Evolutionary conservation across 2,888 invertebrate genomes (phyloP).

Genomic region (Plebejus anna): DNA sequence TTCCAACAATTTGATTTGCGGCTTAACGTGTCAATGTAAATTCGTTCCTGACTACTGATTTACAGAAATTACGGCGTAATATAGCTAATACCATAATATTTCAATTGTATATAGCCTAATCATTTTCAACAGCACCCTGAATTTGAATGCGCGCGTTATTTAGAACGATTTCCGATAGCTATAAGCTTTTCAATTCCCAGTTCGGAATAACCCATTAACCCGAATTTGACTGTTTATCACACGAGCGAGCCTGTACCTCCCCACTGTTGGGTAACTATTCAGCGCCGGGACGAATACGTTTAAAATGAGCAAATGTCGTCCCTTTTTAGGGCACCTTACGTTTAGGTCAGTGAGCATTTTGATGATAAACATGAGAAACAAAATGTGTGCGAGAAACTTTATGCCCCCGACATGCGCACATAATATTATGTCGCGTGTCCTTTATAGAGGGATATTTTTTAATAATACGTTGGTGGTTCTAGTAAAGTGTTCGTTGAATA

Average conservation of each 20-base stretch:
- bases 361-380: conserved; percentile 35
- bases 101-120: neutral
- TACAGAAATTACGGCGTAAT: neutral
- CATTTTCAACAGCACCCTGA: neutral
- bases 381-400: conserved; percentile 7
- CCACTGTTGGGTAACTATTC: conserved; percentile 56
- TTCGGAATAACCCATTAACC: conserved; percentile 54
- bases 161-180: conserved; percentile 24
- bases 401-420: neutral
- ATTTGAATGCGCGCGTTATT: conserved; percentile 2
- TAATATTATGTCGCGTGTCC: neutral
- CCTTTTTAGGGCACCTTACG: conserved; percentile 52
- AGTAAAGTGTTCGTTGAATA: no score
- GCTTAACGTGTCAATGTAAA: neutral
- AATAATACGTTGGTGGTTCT: no score
- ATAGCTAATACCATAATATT: neutral
- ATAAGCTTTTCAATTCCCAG: conserved; percentile 21
- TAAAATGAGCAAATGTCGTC: conserved; percentile 38
- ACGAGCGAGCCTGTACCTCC: conserved; percentile 57
- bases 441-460: neutral
- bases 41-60: neutral
- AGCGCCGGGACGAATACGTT: conserved; percentile 20
- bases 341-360: conserved; percentile 63
- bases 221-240: conserved; percentile 59
- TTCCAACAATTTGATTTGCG: neutral